These are phyloP conservation scores for Choristoneura rosaceana DNA, from an alignment of 2,888 invertebrate species.

Conservation along the genomic window DNA sequence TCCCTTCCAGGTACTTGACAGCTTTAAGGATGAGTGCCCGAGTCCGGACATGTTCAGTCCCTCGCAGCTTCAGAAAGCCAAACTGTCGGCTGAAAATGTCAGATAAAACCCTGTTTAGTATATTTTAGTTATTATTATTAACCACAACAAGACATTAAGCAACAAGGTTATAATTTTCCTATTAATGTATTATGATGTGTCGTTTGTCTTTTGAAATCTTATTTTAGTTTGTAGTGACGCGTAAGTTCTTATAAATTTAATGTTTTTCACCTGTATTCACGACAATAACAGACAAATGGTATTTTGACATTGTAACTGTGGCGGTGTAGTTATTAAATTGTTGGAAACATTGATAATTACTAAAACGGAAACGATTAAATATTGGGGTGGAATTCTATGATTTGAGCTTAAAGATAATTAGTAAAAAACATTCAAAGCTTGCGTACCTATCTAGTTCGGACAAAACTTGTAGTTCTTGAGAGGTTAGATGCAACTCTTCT, in stretches of 20 bases:
- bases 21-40: conserved; percentile 93
- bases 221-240: neutral
- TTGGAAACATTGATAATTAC: neutral
- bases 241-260: neutral
- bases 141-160: neutral
- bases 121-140: neutral
- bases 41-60: conserved; percentile 92
- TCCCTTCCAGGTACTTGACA: conserved; percentile 93
- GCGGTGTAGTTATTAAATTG: neutral
- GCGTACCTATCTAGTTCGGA: conserved; percentile 94
- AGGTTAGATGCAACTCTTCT: conserved; percentile 90
- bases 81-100: conserved; percentile 92
- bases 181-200: no score
- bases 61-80: conserved; percentile 94
- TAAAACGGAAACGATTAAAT: neutral
- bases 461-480: conserved; percentile 93
- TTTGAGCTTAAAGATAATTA: neutral
- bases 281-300: neutral
- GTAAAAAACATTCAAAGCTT: conserved; percentile 37
- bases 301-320: neutral
- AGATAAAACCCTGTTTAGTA: neutral
- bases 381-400: neutral
- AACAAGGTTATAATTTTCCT: neutral
- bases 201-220: neutral
- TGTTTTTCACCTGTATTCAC: neutral